Conservation (phyloP, 2,797 vertebrate genomes). For the Hylomyscus alleni region DNA sequence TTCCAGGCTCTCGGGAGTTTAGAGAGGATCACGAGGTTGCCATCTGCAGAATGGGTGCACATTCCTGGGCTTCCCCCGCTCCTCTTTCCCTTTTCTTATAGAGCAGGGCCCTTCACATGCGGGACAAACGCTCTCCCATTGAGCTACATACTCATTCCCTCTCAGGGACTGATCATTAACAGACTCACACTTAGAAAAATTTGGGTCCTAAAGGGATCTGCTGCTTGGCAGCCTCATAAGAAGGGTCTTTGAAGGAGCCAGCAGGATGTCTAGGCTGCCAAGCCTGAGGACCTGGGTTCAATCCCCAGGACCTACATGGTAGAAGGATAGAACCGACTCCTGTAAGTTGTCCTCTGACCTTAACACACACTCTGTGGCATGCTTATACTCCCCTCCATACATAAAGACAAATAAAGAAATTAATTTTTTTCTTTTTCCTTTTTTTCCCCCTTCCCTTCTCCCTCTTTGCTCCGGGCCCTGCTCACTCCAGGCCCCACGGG, state of each 20-base stretch:
- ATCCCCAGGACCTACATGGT: background rate
- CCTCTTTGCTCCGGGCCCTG: no score
- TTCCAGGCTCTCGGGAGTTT: background rate
- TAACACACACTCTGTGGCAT: background rate
- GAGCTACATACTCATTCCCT: background rate
- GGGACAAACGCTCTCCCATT: background rate
- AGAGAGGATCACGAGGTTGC: background rate
- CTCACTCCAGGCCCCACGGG: no score
- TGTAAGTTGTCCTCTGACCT: background rate
- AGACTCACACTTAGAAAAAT: background rate
- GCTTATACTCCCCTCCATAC: no score
- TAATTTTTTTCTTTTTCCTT: no score
- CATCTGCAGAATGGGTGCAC: background rate
- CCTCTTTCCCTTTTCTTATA: background rate
- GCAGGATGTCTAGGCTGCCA: background rate
- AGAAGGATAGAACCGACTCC: background rate
- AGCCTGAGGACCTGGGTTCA: background rate
- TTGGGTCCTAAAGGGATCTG: background rate
- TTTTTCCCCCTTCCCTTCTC: no score
- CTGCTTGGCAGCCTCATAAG: background rate
- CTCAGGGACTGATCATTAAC: background rate
- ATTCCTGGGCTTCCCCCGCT: background rate
- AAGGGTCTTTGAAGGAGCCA: background rate
- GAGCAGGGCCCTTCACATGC: background rate
- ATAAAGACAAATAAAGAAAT: background rate